Percentiles rank a stretch among this genome's conserved stretches.
These are phyloP conservation scores for Polymixis flavicincta DNA, from an alignment of 2,888 invertebrate species.

Conservation along the genomic window DNA sequence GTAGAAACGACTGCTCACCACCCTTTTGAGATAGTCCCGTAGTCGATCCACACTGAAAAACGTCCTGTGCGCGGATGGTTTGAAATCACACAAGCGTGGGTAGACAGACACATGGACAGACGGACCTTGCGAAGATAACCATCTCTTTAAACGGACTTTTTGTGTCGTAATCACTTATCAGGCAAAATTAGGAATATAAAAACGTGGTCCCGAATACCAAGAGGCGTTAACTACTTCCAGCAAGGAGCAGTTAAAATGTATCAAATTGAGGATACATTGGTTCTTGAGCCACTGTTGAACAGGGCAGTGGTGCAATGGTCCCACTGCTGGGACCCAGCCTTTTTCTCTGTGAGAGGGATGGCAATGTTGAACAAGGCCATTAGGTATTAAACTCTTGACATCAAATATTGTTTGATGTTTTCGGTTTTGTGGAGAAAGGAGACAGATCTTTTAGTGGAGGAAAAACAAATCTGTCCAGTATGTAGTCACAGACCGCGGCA, in stretches of 20 bases:
- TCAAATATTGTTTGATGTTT: not conserved
- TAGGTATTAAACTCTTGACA: not conserved
- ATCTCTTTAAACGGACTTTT: not conserved
- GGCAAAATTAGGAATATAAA: not conserved
- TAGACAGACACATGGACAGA: not conserved
- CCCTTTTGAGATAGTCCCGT: too few species aligned
- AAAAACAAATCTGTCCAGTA: not conserved
- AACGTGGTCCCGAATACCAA: not conserved
- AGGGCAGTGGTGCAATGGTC: not conserved
- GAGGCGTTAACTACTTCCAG: not conserved
- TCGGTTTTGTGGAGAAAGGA: not conserved
- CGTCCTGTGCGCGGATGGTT: too few species aligned
- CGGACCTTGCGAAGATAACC: not conserved
- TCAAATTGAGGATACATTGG: not conserved
- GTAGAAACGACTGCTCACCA: too few species aligned
- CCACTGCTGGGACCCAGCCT: too few species aligned
- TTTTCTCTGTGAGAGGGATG: too few species aligned
- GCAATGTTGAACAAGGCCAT: not conserved
- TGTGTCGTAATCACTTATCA: not conserved
- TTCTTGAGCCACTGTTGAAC: not conserved
- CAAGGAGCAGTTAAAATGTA: not conserved
- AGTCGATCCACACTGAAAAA: not conserved
- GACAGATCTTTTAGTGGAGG: not conserved
- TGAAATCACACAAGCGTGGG: constrained; percentile 11
- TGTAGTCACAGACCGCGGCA: too few species aligned